Evolutionary conservation across 2,888 invertebrate genomes (phyloP).

Genomic region (Dendrolimus houi): DNA sequence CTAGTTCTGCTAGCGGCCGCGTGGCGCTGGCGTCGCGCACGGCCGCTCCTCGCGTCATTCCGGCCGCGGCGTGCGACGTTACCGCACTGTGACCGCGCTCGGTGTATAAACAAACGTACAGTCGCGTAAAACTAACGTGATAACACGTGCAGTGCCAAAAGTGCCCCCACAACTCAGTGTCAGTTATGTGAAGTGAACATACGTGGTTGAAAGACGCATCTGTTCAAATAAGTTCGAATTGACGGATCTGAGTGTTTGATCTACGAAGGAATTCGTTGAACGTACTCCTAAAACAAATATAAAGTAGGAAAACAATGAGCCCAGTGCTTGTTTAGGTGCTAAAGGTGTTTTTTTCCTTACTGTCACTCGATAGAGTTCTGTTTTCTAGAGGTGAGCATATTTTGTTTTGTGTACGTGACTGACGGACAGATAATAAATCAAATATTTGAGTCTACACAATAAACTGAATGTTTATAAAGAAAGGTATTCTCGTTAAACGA

Average conservation of each 20-base stretch:
- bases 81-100: conserved; percentile 39
- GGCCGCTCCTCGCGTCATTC: conserved; percentile 58
- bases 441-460: neutral
- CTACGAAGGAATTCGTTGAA: conserved; percentile 63
- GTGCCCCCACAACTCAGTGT: conserved; percentile 47
- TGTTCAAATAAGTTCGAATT: conserved; percentile 59
- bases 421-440: neutral
- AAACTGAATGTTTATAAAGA: neutral
- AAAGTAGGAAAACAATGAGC: conserved; percentile 62
- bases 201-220: conserved; percentile 31
- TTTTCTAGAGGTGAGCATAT: conserved; percentile 38
- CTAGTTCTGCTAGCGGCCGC: conserved; percentile 31
- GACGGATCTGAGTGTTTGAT: conserved; percentile 59
- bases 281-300: conserved; percentile 63
- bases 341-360: conserved; percentile 42
- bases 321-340: conserved; percentile 65
- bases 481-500: neutral
- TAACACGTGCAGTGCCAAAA: conserved; percentile 51
- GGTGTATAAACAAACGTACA: conserved; percentile 32
- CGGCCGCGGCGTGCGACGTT: conserved; percentile 66
- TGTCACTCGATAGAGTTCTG: conserved; percentile 40
- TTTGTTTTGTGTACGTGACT: conserved; percentile 13
- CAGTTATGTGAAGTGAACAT: conserved; percentile 49
- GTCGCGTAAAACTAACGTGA: conserved; percentile 24
- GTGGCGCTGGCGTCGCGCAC: conserved; percentile 43